Evolutionary conservation across 2,113 vertebrate genomes (phyloP), one percentile per base, ranked within the genome.

Genomic region (Prunella fulvescens): DNA sequence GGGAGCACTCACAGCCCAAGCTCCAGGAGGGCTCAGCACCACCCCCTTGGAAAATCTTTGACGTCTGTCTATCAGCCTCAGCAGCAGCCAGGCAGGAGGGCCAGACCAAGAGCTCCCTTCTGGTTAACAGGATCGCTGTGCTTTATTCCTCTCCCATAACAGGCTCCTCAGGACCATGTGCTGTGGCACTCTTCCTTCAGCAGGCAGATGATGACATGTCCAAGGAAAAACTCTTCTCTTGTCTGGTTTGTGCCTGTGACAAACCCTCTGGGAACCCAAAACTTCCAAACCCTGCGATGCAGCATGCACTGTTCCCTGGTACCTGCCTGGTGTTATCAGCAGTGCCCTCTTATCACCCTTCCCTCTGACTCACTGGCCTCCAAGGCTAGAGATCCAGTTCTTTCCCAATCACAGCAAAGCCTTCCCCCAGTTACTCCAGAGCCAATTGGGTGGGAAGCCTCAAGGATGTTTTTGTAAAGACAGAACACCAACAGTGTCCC

Each of bases 401-500:
- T 89, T 91, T 76, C 84, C 61, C 89, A 93, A 8, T 5, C 60
- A 64, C 18, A 45, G 57, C 10, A 1, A 60, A 81, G 90, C 72
- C 85, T 86, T 92, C 73, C 71, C 80, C 91, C 53, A 76, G 0
- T 70, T 62, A 45, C 64, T 69, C 48, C 0, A 0, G 25, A 89
- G 91, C 77, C 93, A 95, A 48, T 14, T 84, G 72, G 11, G 13
- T 93, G 74, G 60, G 76, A 96, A 96, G 88, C 76, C 90, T 91
- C 93, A 24, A 60, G 69, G 91, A 81, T 88, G 90, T 95, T 93
- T 95, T 85, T 91, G 76, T 60, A 31, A 91, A 86, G 79, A 65
- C 35, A 88, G 86, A 91, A 92, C 71, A 86, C 45, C 88, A 93
- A 28, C 64, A 82, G 83, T 15, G 65, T 47, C 79, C 81, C 12